Evolutionary conservation across 2,888 invertebrate species (phyloP), one percentile per base, ranked within the genome.

Genomic region (Protophormia terraenovae): DNA sequence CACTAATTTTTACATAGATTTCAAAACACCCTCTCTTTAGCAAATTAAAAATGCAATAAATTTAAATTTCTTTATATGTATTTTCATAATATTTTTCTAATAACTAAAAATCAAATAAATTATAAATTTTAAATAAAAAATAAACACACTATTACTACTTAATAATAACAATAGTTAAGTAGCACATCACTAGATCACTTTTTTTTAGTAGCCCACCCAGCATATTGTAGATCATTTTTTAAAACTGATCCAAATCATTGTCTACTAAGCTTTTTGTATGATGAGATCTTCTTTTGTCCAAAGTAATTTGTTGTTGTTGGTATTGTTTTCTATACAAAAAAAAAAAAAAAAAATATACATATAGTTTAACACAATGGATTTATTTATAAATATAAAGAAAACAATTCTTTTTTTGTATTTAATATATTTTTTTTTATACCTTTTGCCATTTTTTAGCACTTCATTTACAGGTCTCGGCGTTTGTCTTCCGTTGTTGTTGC

Each of bases 181-280:
- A 81, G 71, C 80, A 73, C 73, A 66, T 41, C 38, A 69, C 60
- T 75, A 69, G 29, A 69, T 79, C 72, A 64, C 53, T 62, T 53
- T 32, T n/a, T n/a, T n/a, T n/a, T n/a, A 7, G 32, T 27, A 50
- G 55, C 53, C 41, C 45, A 38, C n/a, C 19, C 22, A 16, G 10
- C 38, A 62, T 10, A n/a, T 53, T 67, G 19, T 27, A 41, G 12
- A 60, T 12, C 62, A 50, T 60, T 10, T n/a, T n/a, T 24, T 81
- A 84, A 72, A 84, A 84, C 67, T 81, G 84, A 81, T 84, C 84
- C 62, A 77, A 62, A 53, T 85, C 85, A 58, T 58, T 82, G 41
- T 85, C 85, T n/a, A n/a, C n/a, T 47, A 64, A 5, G 58, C 22
- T 41, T 12, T 55, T 82, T 38, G 32, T 50, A 62, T 45, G 66